Base-by-base conservation (phyloP, 2,113 vertebrate species). In the Xenopus borealis region DNA sequence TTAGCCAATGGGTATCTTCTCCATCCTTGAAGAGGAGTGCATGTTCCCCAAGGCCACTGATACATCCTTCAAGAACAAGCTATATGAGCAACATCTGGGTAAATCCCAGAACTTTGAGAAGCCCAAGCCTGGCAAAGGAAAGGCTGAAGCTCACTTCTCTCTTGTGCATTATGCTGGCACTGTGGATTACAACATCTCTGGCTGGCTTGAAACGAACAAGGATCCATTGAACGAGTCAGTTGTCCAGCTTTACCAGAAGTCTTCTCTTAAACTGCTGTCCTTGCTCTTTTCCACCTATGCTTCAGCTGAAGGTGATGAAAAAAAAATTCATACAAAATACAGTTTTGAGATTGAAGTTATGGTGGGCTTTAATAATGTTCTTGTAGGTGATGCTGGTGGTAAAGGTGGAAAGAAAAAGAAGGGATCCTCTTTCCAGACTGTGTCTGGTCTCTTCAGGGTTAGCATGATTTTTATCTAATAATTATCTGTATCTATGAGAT, bases 181-280 rank as follows among this genome's bases (percentile, higher is more conserved):
- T 0, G 30, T 76, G 69, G 91, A 93, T 67, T 93, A 93, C 82
- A 92, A 92, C 79, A 89, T 92, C 53, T 0, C 59, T 0, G 91
- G 91, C 3, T 92, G 91, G 91, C 83, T 93, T 0, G 91, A 93
- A 46, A 93, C 92, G 81, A 93, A 93, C 75, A 93, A 93, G 78
- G 91, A 95, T 53, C 94, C 94, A 0, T n/a, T n/a, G n/a, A n/a
- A n/a, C n/a, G n/a, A n/a, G n/a, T n/a, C n/a, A n/a, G n/a, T n/a
- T n/a, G n/a, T 93, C 14, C 90, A 90, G 1, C 0, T 93, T 11
- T 93, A 88, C 14, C 92, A 91, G 83, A 93, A 93, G 19, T 90
- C 91, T 0, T 85, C 90, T 3, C 80, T 92, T 83, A 92, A 92
- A 76, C 89, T 92, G 30, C 72, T 93, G 18, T 86, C 85, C 14